A percentile compares a stretch with the other conserved stretches of the same genome.
Conservation (phyloP, 2,888 invertebrate species). For the Actias luna region DNA sequence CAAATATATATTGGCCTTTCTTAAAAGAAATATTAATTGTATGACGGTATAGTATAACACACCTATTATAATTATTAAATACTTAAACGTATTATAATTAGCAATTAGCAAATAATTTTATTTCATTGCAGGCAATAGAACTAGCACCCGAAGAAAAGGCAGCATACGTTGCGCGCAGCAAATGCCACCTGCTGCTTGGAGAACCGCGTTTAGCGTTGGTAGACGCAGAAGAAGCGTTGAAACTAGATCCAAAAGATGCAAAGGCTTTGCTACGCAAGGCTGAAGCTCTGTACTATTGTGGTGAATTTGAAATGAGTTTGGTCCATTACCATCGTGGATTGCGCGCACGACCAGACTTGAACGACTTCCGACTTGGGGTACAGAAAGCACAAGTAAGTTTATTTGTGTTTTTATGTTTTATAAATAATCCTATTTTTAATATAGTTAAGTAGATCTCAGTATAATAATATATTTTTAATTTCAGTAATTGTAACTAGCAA, state of each 20-base stretch:
- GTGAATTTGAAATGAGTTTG: conserved; percentile 95
- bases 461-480: too few relatives aligned
- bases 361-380: conserved; percentile 89
- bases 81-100: too few relatives aligned
- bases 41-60: neutral
- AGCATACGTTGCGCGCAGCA: conserved; percentile 93
- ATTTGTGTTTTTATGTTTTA: neutral
- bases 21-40: too few relatives aligned
- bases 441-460: too few relatives aligned
- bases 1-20: too few relatives aligned
- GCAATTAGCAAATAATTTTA: conserved; percentile 6
- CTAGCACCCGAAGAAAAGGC: conserved; percentile 91
- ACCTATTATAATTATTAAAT: neutral
- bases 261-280: conserved; percentile 91
- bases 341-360: conserved; percentile 91
- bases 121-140: conserved; percentile 89
- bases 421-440: too few relatives aligned
- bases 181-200: conserved; percentile 92
- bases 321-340: conserved; percentile 95
- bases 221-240: conserved; percentile 92
- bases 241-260: conserved; percentile 85
- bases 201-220: conserved; percentile 90
- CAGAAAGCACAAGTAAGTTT: conserved; percentile 89
- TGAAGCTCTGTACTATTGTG: conserved; percentile 94
- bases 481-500: too few relatives aligned